Percentiles rank a stretch among this genome's conserved stretches.
Conservation (phyloP, 1,140 invertebrate genomes). For the Triops cancriformis region DNA sequence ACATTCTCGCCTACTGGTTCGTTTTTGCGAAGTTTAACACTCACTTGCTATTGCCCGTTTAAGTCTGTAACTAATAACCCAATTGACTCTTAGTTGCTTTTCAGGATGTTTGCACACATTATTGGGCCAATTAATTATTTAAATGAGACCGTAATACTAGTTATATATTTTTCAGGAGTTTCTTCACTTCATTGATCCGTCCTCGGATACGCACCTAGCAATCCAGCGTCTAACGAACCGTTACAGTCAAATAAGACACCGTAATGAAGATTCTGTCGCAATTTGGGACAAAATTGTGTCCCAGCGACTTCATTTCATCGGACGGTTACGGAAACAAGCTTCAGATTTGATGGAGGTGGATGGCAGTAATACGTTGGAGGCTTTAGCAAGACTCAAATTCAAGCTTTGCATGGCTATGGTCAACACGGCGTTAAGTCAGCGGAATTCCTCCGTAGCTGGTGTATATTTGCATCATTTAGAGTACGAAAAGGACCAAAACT, state of each 20-base stretch:
- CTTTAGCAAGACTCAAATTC: neutral
- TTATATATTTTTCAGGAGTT: neutral
- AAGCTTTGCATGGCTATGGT: neutral
- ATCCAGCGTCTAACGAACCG: neutral
- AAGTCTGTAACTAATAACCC: no score
- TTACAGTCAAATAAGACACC: neutral
- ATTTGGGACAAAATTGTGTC: neutral
- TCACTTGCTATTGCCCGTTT: no score
- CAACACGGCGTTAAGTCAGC: neutral
- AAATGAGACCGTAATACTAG: no score
- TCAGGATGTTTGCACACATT: no score
- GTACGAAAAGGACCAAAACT: neutral
- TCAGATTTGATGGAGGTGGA: neutral
- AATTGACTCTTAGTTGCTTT: no score
- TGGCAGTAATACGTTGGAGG: neutral
- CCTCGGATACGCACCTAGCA: neutral
- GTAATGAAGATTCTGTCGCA: neutral
- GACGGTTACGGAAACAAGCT: neutral
- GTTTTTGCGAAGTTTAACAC: no score
- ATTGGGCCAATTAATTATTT: no score
- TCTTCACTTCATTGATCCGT: neutral
- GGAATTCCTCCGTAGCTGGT: neutral
- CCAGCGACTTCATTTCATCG: neutral
- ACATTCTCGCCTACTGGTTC: no score
- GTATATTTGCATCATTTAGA: neutral